Conservation (phyloP, 64 coral and sea anemone species). For the Stylophora pistillata region DNA sequence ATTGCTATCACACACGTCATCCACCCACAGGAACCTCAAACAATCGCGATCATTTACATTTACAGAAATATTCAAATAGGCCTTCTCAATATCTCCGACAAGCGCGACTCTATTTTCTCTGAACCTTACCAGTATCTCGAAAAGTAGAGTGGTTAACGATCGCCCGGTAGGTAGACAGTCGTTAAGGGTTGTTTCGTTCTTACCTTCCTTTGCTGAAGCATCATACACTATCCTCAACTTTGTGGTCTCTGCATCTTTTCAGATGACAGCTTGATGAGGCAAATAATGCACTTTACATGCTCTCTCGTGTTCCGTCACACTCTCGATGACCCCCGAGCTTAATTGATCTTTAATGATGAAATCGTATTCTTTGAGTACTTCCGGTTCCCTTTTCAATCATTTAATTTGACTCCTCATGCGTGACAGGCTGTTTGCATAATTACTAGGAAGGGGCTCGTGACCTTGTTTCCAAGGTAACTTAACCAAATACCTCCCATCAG, state of each 20-base stretch:
- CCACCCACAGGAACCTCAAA: conserved; percentile 37
- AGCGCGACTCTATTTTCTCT: conserved; percentile 20
- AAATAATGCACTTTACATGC: conserved; percentile 43
- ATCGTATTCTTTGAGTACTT: conserved; percentile 20
- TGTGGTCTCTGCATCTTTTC: conserved; percentile 35
- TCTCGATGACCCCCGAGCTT: conserved; percentile 26
- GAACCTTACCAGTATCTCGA: conserved; percentile 24
- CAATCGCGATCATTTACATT: background rate
- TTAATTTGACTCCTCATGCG: conserved; percentile 25
- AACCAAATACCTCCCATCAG: background rate
- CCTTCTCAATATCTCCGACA: background rate
- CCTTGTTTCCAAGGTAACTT: conserved; percentile 32
- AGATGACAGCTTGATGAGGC: conserved; percentile 54
- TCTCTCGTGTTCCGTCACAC: background rate
- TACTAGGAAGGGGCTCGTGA: conserved; percentile 18
- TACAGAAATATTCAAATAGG: background rate
- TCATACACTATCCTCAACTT: conserved; percentile 51
- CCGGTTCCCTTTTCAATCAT: conserved; percentile 7
- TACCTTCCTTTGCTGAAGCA: conserved; percentile 10
- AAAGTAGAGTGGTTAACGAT: background rate
- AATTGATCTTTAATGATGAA: conserved; percentile 22
- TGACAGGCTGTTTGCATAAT: conserved; percentile 11
- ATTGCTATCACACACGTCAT: background rate
- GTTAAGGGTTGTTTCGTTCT: background rate
- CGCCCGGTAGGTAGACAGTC: conserved; percentile 29